Evolutionary conservation across 2,888 invertebrate genomes (phyloP), one percentile per base, ranked within the genome.

Genomic region (Oegoconia quadripuncta): DNA sequence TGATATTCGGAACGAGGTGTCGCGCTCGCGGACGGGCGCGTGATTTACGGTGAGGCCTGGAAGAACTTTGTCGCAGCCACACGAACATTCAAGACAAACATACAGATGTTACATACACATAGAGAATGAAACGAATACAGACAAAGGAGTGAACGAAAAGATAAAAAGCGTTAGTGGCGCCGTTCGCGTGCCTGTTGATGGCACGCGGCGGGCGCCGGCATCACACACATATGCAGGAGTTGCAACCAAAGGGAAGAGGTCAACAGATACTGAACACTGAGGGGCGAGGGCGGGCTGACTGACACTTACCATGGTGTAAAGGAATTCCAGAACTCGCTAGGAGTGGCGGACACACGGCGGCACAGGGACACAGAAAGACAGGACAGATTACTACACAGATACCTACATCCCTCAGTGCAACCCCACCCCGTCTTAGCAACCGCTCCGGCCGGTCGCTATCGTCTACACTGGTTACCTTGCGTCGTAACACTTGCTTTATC

Each of bases 301-400:
- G 93, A 91, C 93, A 96, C 96, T 96, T 96, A 97, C 96, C 96
- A 94, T 93, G 96, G 95, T 92, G 95, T 95, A 94, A 96, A 96
- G 93, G 95, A 96, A 93, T 95, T 96, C 96, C 96, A 96, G 95
- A 96, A 97, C 93, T 95, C 95, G 95, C 96, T 96, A 95, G 93
- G 89, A 90, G 89, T 90, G 90, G 90, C 90, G 90, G 88, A 91
- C 91, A 91, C 87, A 88, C 88, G 88, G 88, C 88, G 88, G 88
- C 88, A 90, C 90, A 91, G 91, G 91, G 90, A 91, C 91, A 91
- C 91, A 91, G 88, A 89, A 88, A 88, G 88, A 89, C 89, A 88
- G 88, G 89, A 88, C 88, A 88, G 88, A 88, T 89, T 89, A 89
- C 89, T 88, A 89, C 87, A 88, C 88, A 88, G 76, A 88, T 87